These are phyloP conservation scores for Tenualosa ilisha DNA, from an alignment of 2,797 vertebrate genomes.

Conservation along the genomic window DNA sequence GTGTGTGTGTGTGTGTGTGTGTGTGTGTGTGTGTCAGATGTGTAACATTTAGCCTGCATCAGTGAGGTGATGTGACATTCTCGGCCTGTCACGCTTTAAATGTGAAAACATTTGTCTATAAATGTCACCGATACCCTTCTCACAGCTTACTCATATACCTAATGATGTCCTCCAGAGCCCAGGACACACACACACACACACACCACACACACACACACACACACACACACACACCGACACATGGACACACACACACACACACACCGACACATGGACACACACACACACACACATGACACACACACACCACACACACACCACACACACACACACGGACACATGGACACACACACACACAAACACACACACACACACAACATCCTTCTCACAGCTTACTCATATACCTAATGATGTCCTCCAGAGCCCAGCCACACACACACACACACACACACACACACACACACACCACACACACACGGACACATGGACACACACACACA, in stretches of 20 bases:
- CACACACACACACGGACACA: conserved; percentile 5
- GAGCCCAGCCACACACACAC: too few relatives aligned
- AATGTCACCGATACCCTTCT: conserved; percentile 40
- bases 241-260: not conserved
- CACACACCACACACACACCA: too few relatives aligned
- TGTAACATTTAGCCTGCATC: conserved; percentile 30
- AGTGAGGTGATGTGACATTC: conserved; percentile 42
- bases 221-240: conserved; percentile 25
- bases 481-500: not conserved
- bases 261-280: too few relatives aligned
- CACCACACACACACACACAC: too few relatives aligned
- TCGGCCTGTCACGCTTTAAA: conserved; percentile 38
- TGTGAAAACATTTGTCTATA: conserved; percentile 50
- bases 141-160: conserved; percentile 12
- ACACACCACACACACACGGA: too few relatives aligned
- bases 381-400: too few relatives aligned
- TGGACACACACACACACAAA: conserved; percentile 11
- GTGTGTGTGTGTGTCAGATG: not conserved
- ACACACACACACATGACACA: too few relatives aligned
- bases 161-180: not conserved
- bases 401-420: too few relatives aligned
- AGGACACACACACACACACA: not conserved
- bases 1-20: conserved; percentile 4
- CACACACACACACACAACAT: not conserved
- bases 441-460: too few relatives aligned